Base-by-base conservation (phyloP, 2,113 vertebrate genomes). In the Barnardius zonarius region DNA sequence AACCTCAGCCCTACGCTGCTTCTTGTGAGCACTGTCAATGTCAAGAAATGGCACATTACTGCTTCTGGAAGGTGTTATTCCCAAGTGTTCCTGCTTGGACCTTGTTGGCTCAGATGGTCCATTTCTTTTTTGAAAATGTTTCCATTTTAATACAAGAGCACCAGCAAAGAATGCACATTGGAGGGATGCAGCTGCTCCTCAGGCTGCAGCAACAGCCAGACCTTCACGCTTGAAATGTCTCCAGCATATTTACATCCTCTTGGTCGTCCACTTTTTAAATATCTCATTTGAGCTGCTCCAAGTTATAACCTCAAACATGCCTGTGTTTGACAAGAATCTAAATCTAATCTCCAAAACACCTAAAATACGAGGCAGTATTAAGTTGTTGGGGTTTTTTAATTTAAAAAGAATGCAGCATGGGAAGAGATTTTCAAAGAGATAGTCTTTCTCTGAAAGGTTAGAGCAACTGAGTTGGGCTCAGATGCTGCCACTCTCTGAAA, bases 401-500 rank as follows among this genome's bases (percentile, higher is more conserved):
- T n/a, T 6, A 1, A 16, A 16, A 20, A 13, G 6, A 33, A 27
- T 35, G 49, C 1, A 3, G 48, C 14, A 2, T 7, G 20, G 96
- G 68, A 69, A 92, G 88, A 81, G 72, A 23, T 90, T 46, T 88
- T 44, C 67, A 46, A 37, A 48, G 48, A 46, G 46, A 77, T 3
- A 48, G 62, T 51, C 41, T 35, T 14, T 68, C 78, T 51, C 73
- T 62, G 82, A 68, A 43, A 83, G 85, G 78, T 7, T 54, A 70
- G 25, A 74, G 69, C 73, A 48, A 86, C 80, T 31, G 49, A 70
- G 75, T 14, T 17, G 91, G 78, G 86, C 69, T 88, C 78, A 64
- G 75, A 59, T 74, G 75, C 83, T 81, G 75, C 85, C 92, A 69
- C 33, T 68, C 63, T 77, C 74, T 66, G 51, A 93, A 97, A 97